Evolutionary conservation across 2,113 vertebrate genomes (phyloP).

Genomic region (Calidris pugnax): DNA sequence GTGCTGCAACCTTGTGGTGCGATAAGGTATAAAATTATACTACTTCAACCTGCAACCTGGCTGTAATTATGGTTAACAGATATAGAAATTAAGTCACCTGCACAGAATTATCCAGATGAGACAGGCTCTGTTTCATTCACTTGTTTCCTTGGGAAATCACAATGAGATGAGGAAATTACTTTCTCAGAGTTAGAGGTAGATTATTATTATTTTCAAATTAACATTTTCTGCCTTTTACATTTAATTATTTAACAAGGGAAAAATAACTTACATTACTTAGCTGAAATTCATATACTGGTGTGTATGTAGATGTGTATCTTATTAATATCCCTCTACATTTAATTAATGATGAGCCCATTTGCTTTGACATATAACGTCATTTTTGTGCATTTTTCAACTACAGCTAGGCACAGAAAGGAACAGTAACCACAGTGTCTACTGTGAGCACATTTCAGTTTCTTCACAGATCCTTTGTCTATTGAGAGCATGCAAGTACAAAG

Average conservation of each 20-base stretch:
- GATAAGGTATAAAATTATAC: slow-evolving; percentile 23
- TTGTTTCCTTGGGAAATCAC: slow-evolving; percentile 9
- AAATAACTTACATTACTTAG: not conserved
- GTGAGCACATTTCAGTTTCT: slow-evolving; percentile 12
- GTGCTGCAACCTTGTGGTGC: slow-evolving; percentile 74
- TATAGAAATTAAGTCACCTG: slow-evolving; percentile 15
- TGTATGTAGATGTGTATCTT: not conserved
- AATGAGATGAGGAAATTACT: not conserved
- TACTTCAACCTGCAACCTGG: not conserved
- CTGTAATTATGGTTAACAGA: slow-evolving; percentile 35
- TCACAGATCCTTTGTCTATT: slow-evolving; percentile 19
- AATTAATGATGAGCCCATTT: not conserved
- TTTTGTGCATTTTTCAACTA: slow-evolving; percentile 3
- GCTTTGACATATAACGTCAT: not conserved
- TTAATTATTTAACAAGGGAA: slow-evolving; percentile 28
- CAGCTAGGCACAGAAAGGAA: not conserved
- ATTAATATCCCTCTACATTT: not conserved
- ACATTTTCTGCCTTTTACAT: slow-evolving; percentile 41
- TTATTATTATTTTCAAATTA: slow-evolving; percentile 41
- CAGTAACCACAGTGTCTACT: slow-evolving; percentile 18
- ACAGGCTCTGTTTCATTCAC: not conserved
- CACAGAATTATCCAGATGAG: not conserved
- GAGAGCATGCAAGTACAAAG: not conserved
- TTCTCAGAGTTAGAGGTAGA: not conserved
- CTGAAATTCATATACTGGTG: not conserved